Evolutionary conservation across 2,113 vertebrate species (phyloP).

Genomic region (Hippolais icterina): DNA sequence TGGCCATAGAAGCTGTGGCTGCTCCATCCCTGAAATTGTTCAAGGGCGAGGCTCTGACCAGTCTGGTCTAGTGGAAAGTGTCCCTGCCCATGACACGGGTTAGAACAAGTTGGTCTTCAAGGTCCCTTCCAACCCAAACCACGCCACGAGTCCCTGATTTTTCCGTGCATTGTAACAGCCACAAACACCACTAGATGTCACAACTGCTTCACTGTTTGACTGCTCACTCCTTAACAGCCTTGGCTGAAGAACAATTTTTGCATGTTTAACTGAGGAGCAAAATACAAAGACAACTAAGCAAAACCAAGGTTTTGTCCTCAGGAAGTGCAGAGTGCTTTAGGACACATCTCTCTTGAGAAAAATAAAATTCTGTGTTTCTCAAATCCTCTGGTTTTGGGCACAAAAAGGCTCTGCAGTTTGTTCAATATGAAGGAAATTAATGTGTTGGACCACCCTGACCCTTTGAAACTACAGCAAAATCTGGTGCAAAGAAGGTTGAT

Average conservation of each 20-base stretch:
- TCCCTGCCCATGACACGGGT: neutral
- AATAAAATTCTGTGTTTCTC: neutral
- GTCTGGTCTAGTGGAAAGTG: neutral
- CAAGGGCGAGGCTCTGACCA: neutral
- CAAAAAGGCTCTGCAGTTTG: neutral
- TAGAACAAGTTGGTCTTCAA: neutral
- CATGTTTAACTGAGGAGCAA: neutral
- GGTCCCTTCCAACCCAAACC: neutral
- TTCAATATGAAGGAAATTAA: neutral
- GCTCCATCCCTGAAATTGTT: neutral
- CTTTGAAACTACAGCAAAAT: neutral
- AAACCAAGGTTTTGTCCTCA: neutral
- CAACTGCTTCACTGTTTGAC: neutral
- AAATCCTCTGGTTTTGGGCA: neutral
- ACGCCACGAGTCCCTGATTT: neutral
- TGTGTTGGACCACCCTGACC: too few species aligned
- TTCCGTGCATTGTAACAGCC: neutral
- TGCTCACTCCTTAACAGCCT: neutral
- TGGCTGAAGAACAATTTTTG: neutral
- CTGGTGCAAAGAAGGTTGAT: neutral
- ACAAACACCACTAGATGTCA: conserved; percentile 35
- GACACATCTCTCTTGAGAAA: neutral
- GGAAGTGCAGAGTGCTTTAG: neutral
- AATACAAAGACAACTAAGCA: neutral
- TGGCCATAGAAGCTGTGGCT: neutral